Evolutionary conservation across 2,797 vertebrate genomes (phyloP), one percentile per base, ranked within the genome.

Genomic region (Spea hammondii): DNA sequence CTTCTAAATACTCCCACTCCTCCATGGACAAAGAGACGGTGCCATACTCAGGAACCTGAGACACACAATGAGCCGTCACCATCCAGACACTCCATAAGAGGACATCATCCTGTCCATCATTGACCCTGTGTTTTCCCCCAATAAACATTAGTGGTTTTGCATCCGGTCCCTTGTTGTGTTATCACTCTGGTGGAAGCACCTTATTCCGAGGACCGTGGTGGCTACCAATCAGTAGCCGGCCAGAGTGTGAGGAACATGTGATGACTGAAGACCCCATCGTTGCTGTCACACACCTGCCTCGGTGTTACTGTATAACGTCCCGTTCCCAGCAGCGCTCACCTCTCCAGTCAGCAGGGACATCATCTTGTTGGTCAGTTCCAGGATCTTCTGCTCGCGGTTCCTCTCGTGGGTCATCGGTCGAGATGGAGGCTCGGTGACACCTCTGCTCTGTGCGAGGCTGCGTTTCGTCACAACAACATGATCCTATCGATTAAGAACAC

Each of bases 291-390:
- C 9, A 13, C 6, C 57, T 14, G 5, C 12, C 32, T 13, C 8
- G 7, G 6, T 62, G 59, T 6, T 62, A 62, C 55, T 5, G 55
- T 57, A 57, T 57, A 10, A 10, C 5, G 55, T 44, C 59, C 59
- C 59, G 32, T 32, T 9, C 59, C 59, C n/a, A 32, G 5, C n/a
- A 32, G n/a, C n/a, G 32, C 49, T 72, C 70, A 78, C 77, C 77
- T 72, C 77, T 72, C 53, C 70, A 2, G 70, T 72, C 60, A 78
- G 69, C 70, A 78, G 60, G 8, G 72, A 60, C 32, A 78, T 78
- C 14, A 78, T 78, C 45, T 78, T 78, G 70, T 71, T 78, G 77
- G 77, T 78, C 32, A 78, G 51, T 5, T 78, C 57, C 13, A 78
- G 6, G 45, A 78, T 72, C 62, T 72, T 78, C 45, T 78, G 62